These are phyloP conservation scores for Erebia aethiops DNA, from an alignment of 2,888 invertebrate species.

Conservation along the genomic window DNA sequence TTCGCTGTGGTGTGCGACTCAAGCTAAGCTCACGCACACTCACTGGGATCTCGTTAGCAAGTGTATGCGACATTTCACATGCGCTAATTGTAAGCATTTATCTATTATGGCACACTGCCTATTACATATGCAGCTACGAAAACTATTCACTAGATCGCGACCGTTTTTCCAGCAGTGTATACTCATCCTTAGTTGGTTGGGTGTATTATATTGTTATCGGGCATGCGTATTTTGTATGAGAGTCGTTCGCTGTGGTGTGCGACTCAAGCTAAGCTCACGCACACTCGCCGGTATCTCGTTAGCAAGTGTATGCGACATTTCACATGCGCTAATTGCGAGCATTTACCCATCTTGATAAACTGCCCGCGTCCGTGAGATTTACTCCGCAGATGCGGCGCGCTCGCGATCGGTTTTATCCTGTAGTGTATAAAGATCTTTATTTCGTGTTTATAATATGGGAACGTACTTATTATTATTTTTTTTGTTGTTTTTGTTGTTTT, in stretches of 20 bases:
- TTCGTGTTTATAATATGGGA: not conserved
- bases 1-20: constrained; percentile 19
- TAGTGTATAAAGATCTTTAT: constrained; percentile 20
- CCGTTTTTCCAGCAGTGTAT: constrained; percentile 1
- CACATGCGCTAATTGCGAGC: constrained; percentile 80
- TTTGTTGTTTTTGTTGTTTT: not conserved
- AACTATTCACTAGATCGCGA: too few species aligned
- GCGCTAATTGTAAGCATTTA: constrained; percentile 81
- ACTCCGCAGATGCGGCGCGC: constrained; percentile 50
- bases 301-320: constrained; percentile 81
- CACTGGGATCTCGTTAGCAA: constrained; percentile 78
- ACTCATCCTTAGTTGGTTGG: constrained; percentile 1
- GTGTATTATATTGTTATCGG: constrained; percentile 24
- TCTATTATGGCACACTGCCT: constrained; percentile 79
- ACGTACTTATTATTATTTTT: not conserved
- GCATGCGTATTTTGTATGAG: constrained; percentile 23
- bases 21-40: constrained; percentile 49
- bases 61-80: constrained; percentile 81
- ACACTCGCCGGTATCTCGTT: constrained; percentile 74
- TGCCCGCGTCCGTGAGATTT: constrained; percentile 62
- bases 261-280: constrained; percentile 41
- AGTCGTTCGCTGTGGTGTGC: constrained; percentile 16
- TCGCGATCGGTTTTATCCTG: constrained; percentile 13
- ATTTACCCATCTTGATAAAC: constrained; percentile 81
- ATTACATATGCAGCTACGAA: too few species aligned